Evolutionary conservation across 2,113 vertebrate species (phyloP).

Genomic region (Myxocyprinus asiaticus): DNA sequence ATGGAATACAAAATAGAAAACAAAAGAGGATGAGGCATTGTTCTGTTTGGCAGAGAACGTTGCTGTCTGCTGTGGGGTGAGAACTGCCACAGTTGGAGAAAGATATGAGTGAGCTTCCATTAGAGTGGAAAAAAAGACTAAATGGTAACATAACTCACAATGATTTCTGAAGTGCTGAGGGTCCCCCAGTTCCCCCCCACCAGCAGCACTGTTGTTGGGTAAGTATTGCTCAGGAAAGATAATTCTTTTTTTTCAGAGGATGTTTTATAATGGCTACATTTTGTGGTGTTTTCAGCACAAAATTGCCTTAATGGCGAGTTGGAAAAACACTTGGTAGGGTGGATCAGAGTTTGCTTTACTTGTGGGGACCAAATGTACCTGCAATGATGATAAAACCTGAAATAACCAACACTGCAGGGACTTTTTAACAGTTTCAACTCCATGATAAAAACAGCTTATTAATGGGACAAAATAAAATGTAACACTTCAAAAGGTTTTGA

Average conservation of each 20-base stretch:
- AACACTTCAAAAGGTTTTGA: too few relatives aligned
- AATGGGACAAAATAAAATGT: too few relatives aligned
- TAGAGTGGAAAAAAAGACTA: constrained; percentile 27
- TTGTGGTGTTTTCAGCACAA: background rate
- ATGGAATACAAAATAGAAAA: constrained; percentile 34
- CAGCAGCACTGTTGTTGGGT: constrained; percentile 27
- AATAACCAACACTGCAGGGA: too few relatives aligned
- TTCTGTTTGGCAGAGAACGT: constrained; percentile 36
- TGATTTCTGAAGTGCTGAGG: constrained; percentile 37
- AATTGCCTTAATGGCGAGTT: background rate
- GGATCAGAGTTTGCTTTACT: too few relatives aligned
- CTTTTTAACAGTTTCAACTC: too few relatives aligned
- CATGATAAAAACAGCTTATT: too few relatives aligned
- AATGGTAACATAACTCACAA: constrained; percentile 32
- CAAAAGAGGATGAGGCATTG: constrained; percentile 13
- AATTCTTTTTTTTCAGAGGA: background rate
- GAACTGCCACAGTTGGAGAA: constrained; percentile 22
- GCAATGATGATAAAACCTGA: too few relatives aligned
- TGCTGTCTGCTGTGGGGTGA: constrained; percentile 15
- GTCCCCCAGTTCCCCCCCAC: too few relatives aligned
- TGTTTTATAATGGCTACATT: background rate
- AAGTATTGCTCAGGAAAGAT: constrained; percentile 6
- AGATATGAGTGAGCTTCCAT: constrained; percentile 41
- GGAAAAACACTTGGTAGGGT: too few relatives aligned
- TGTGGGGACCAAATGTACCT: too few relatives aligned